Evolutionary conservation across 2,888 invertebrate species (phyloP), one percentile per base, ranked within the genome.

Genomic region (Melolontha melolontha): DNA sequence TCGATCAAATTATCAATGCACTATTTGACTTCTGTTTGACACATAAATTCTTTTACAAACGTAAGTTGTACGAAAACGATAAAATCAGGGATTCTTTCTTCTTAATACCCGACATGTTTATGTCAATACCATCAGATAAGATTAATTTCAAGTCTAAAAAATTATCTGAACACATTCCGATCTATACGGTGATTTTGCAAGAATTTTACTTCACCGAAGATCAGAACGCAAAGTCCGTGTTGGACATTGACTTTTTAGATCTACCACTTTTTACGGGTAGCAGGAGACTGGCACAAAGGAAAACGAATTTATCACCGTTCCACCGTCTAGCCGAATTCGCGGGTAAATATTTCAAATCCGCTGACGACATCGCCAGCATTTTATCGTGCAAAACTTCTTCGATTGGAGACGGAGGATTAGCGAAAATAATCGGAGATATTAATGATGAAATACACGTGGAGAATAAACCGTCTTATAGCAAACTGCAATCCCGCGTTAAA

Each of bases 31-130:
- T 66, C 27, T 66, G 59, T 16, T 51, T 66, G 40, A 59, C 59
- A 8, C 12, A 59, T 1, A 66, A 66, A 12, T 66, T 66, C 59
- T 66, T 59, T 27, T 66, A 59, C 42, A 66, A 57, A 1, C 17
- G 40, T 11, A n/a, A 29, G 1, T 29, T 66, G 51, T 49, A 59
- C 27, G 50, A 51, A 17, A 41, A 39, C 29, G 66, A 66, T 51
- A 57, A 16, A 29, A 59, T 66, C 4, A 22, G 66, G 29, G 59
- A 66, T 14, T 50, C 51, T 8, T 66, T 66, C 17, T 40, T 59
- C n/a, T 16, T 66, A 7, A 42, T 66, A n/a, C 66, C 66, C 1
- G 59, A 66, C 14, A 40, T 17, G 0, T 44, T 59, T 8, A 12
- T 14, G 8, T 8, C 29, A 16, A 29, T 59, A 16, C 44, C 29